phyloP scores from a whole-genome alignment of 2,888 invertebrate genomes.

The Sceliomorpha sp. region DNA sequence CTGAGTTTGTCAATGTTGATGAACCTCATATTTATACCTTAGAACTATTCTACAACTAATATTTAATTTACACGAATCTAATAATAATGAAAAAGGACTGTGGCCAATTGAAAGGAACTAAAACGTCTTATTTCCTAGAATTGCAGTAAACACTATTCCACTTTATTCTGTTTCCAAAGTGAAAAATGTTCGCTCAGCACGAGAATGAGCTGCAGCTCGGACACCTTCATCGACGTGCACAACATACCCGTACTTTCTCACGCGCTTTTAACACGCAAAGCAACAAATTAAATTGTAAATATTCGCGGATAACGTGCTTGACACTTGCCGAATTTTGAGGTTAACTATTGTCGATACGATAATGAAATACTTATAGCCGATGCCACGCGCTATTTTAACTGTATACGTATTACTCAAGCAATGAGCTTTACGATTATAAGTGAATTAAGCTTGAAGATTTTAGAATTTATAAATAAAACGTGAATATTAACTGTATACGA shows the following conservation, averaged over 20 bases:
- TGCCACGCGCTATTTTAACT: slow-evolving; percentile 28
- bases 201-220: slow-evolving; percentile 53
- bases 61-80: slow-evolving; percentile 2
- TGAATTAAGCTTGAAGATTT: too few species aligned
- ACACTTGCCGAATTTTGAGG: slow-evolving; percentile 57
- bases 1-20: slow-evolving; percentile 83
- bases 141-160: slow-evolving; percentile 71
- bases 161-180: slow-evolving; percentile 72
- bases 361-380: not conserved
- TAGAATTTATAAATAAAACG: too few species aligned
- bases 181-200: slow-evolving; percentile 67
- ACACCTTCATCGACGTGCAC: slow-evolving; percentile 60
- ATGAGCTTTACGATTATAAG: too few species aligned
- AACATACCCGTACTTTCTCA: slow-evolving; percentile 60
- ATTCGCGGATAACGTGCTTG: slow-evolving; percentile 47
- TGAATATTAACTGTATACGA: too few species aligned
- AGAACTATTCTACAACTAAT: not conserved
- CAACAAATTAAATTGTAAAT: slow-evolving; percentile 21
- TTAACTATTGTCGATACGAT: slow-evolving; percentile 42
- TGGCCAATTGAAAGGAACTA: slow-evolving; percentile 15
- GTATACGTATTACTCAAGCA: too few species aligned
- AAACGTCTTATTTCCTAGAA: slow-evolving; percentile 14
- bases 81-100: not conserved
- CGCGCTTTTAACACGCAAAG: slow-evolving; percentile 12
- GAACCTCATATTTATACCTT: slow-evolving; percentile 82